Conservation (phyloP, 2,113 vertebrate species). For the Psittacara wagleri region DNA sequence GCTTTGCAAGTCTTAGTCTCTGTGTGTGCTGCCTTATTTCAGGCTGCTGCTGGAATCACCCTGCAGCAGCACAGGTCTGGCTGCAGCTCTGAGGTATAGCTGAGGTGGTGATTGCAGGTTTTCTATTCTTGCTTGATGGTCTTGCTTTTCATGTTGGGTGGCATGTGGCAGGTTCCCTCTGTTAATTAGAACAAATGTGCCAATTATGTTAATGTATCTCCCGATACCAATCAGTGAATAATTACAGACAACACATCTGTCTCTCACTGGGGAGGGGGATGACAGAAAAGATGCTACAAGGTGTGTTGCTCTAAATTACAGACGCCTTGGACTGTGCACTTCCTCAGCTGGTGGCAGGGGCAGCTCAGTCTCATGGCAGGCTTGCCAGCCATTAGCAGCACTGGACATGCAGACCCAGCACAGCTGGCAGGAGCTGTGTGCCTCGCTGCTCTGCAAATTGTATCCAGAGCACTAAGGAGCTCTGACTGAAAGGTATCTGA, state of each 20-base stretch:
- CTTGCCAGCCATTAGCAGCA: not conserved
- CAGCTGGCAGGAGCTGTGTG: not conserved
- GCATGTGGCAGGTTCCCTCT: conserved; percentile 86
- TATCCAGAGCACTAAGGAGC: not conserved
- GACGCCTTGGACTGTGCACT: not conserved
- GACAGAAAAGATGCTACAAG: conserved; percentile 49
- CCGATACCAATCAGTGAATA: conserved; percentile 87
- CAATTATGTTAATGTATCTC: conserved; percentile 92
- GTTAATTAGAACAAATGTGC: conserved; percentile 93
- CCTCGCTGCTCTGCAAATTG: not conserved
- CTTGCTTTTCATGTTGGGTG: conserved; percentile 77
- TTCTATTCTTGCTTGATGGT: conserved; percentile 49
- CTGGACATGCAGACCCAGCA: not conserved
- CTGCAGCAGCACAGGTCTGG: not conserved
- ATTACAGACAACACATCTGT: conserved; percentile 85
- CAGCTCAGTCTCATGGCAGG: not conserved
- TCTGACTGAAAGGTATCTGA: not conserved
- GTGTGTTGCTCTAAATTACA: conserved; percentile 47
- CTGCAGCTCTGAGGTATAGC: not conserved
- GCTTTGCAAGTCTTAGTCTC: not conserved
- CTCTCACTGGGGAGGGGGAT: conserved; percentile 58
- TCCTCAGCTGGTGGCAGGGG: not conserved
- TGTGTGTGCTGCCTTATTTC: not conserved
- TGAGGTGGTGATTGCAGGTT: not conserved
- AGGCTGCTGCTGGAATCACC: not conserved